Percentiles rank a stretch among this genome's conserved stretches.
These are phyloP conservation scores for Orthosia incerta DNA, from an alignment of 2,888 invertebrate species.

Conservation along the genomic window DNA sequence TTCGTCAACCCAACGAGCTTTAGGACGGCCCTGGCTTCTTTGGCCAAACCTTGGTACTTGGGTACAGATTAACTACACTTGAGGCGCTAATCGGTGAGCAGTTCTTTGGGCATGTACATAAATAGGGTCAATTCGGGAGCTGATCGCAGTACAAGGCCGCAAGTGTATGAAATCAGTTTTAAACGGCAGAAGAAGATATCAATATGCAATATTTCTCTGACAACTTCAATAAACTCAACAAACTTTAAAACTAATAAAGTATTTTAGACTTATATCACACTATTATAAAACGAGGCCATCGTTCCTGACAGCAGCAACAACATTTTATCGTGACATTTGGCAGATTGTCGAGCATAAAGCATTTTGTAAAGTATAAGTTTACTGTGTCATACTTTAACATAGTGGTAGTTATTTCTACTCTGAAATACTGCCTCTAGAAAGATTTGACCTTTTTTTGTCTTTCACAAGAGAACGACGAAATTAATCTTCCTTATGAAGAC, in stretches of 20 bases:
- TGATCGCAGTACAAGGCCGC: not conserved
- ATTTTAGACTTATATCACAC: constrained; percentile 17
- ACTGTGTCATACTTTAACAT: not conserved
- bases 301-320: constrained; percentile 27
- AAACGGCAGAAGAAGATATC: not conserved
- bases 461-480: too few species aligned
- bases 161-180: constrained; percentile 1
- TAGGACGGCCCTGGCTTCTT: too few species aligned
- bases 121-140: too few species aligned
- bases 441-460: too few species aligned
- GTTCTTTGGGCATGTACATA: not conserved
- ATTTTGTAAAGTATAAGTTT: constrained; percentile 31
- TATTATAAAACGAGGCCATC: too few species aligned
- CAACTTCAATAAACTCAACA: constrained; percentile 15
- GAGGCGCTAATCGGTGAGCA: not conserved
- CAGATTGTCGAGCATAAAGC: constrained; percentile 22
- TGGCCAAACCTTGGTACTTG: too few species aligned
- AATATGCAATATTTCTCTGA: not conserved
- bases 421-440: too few species aligned
- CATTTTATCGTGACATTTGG: constrained; percentile 40
- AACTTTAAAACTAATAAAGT: constrained; percentile 37
- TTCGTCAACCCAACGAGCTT: too few species aligned
- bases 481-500: too few species aligned
- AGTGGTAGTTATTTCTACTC: too few species aligned
- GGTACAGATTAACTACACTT: too few species aligned